A percentile compares a stretch with the other conserved stretches of the same genome.
phyloP scores from a whole-genome alignment of 2,888 invertebrate genomes.

The Hypsopygia costalis region DNA sequence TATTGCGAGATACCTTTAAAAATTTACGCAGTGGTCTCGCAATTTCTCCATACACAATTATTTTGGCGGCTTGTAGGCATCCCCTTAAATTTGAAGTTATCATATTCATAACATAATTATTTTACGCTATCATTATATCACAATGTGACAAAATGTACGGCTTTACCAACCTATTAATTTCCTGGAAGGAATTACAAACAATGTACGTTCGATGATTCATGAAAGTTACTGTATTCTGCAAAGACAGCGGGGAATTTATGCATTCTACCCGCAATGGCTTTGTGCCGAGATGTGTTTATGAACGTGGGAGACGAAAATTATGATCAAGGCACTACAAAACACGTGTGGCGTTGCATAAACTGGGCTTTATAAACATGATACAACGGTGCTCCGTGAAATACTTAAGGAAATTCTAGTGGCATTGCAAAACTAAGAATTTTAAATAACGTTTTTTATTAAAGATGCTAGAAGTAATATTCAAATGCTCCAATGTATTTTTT shows the following conservation, averaged over 20 bases:
- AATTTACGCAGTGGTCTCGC: too few relatives aligned
- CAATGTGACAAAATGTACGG: too few relatives aligned
- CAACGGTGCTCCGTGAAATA: not conserved
- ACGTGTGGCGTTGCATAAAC: slow-evolving; percentile 7
- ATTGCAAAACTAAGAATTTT: too few relatives aligned
- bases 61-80: too few relatives aligned
- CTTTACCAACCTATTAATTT: not conserved
- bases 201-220: slow-evolving; percentile 8
- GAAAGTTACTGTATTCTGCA: slow-evolving; percentile 1
- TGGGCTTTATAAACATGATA: not conserved
- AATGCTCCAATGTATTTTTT: too few relatives aligned
- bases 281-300: slow-evolving; percentile 12
- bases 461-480: too few relatives aligned
- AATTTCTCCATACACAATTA: too few relatives aligned
- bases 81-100: too few relatives aligned
- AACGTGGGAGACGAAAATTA: not conserved
- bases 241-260: slow-evolving; percentile 19
- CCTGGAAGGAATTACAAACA: slow-evolving; percentile 1
- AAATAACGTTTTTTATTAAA: too few relatives aligned
- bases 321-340: not conserved
- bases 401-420: not conserved
- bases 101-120: too few relatives aligned
- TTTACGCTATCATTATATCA: too few relatives aligned
- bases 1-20: too few relatives aligned
- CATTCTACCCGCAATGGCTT: slow-evolving; percentile 13